phyloP scores from a whole-genome alignment of 2,888 invertebrate genomes.

The Raillietiella orientalis region DNA sequence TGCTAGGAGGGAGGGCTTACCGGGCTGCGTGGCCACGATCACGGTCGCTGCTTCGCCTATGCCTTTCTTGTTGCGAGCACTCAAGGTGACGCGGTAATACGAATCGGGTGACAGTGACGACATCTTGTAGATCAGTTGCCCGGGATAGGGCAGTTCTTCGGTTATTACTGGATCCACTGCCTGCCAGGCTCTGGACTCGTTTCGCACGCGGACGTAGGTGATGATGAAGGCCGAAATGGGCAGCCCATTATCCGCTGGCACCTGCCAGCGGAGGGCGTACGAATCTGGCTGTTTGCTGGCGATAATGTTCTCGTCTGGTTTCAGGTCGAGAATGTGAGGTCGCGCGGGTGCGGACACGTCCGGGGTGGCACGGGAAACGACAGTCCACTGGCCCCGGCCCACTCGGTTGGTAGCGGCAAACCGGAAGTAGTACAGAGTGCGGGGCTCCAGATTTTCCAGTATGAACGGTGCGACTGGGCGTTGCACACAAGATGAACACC shows the following conservation, averaged over 20 bases:
- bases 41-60: constrained; percentile 40
- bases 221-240: constrained; percentile 51
- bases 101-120: constrained; percentile 32
- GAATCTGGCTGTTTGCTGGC: constrained; percentile 34
- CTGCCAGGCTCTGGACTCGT: too few species aligned
- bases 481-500: too few species aligned
- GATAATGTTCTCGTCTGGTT: constrained; percentile 17
- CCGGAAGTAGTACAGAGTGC: constrained; percentile 40
- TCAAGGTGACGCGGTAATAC: constrained; percentile 45
- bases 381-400: constrained; percentile 39
- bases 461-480: constrained; percentile 34
- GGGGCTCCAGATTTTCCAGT: constrained; percentile 39
- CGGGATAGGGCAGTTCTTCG: constrained; percentile 5
- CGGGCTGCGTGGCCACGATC: constrained; percentile 50
- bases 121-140: constrained; percentile 15
- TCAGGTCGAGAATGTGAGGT: constrained; percentile 23
- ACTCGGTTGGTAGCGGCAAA: constrained; percentile 59
- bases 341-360: constrained; percentile 42
- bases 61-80: constrained; percentile 57
- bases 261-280: constrained; percentile 48
- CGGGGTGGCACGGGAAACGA: constrained; percentile 28
- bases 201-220: constrained; percentile 36
- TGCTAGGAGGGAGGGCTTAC: too few species aligned
- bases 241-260: constrained; percentile 62
- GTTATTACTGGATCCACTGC: constrained; percentile 6